Evolutionary conservation across 2,113 vertebrate species (phyloP), one percentile per base, ranked within the genome.

Genomic region (Vulpes vulpes): DNA sequence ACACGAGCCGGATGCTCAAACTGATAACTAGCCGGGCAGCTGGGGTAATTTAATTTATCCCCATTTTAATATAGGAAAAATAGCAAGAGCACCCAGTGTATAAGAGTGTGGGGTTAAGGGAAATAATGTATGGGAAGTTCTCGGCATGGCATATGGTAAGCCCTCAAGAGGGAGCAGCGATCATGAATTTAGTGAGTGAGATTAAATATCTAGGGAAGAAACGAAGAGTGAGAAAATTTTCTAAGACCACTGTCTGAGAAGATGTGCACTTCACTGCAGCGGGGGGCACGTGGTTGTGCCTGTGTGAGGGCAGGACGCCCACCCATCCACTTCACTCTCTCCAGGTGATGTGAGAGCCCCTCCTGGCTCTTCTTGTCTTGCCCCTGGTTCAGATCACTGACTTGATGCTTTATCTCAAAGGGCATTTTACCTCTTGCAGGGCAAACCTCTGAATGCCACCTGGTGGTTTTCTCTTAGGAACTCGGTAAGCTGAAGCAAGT

Each of bases 241-340:
- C 62, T 64, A 2, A 38, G 53, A 20, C 3, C 0, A 0, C 51
- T 88, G 67, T 57, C 81, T 81, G n/a, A 38, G 59, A 91, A 55
- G 69, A 30, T 1, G n/a, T 3, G 30, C 51, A 7, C 19, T 14
- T 38, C 57, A 32, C 79, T 1, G 1, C 25, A 59, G 62, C 15
- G 79, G 23, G 25, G 11, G 0, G 0, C 32, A 5, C 2, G n/a
- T n/a, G 59, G 19, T 35, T 17, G 3, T 64, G 49, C 32, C 23
- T 35, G 3, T 60, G 79, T 76, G 15, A n/a, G 60, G 22, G 8
- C 59, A 55, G 3, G 59, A 25, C 20, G 51, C 16, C 81, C 38
- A 4, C 51, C 16, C 51, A 17, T 16, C 27, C 35, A 1, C 17
- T 51, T 35, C 2, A 10, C n/a, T 4, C 49, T 88, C 76, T 71